Base-by-base conservation (phyloP, 2,113 vertebrate genomes). In the Mormoops blainvillei region DNA sequence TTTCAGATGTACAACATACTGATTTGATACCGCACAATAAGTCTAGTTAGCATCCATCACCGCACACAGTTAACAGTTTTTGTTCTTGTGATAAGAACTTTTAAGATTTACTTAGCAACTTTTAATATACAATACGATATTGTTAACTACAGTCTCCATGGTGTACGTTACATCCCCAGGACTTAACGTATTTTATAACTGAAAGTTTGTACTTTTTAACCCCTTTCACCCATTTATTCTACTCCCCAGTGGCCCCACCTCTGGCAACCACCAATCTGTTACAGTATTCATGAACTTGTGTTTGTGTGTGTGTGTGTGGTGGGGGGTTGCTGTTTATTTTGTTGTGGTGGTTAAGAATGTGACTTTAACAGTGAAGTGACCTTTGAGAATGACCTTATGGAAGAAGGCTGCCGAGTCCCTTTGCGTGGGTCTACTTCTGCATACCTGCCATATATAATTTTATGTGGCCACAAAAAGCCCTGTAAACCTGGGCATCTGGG, bases 391-490 rank as follows among this genome's bases (percentile, higher is more conserved):
- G 58, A 5, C 22, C 18, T 41, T 20, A 4, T 5, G 10, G 58
- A 26, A 8, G 81, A 4, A 81, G 36, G 24, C 78, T 50, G 33
- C 43, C 0, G 12, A 22, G 5, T 83, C 24, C 28, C 50, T 48
- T 77, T 31, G 0, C 3, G 18, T 18, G 12, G 78, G 9, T 38
- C 38, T 22, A 13, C 1, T 52, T 41, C 22, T 48, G 41, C 7
- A 1, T 3, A 1, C 20, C 45, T 8, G 36, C 83, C 18, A 1
- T 31, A 0, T 48, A 4, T 38, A 9, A 38, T 68, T 65, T 28
- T 43, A 38, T 0, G 0, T 74, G 36, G 15, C 28, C 52, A 82
- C 43, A 31, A 12, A 90, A 70, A 63, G 48, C 61, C 41, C 68
- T 71, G 13, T 15, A 11, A 19, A 31, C 48, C 63, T 70, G 16